Percentiles rank a stretch among this genome's conserved stretches.
Evolutionary conservation across 2,888 invertebrate genomes (phyloP).

Genomic region (Physocephala rufipes): DNA sequence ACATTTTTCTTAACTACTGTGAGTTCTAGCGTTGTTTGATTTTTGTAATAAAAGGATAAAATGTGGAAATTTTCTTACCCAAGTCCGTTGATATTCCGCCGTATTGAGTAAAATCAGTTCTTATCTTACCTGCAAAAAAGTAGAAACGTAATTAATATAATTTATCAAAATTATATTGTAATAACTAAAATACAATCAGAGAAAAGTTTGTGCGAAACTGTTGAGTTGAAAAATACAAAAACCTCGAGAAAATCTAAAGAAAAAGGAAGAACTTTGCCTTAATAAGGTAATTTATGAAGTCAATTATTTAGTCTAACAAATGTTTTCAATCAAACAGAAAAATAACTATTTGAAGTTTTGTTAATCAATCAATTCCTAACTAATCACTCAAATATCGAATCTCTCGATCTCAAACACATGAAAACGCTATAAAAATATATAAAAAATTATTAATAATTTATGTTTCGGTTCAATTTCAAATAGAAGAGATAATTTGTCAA

Average conservation of each 20-base stretch:
- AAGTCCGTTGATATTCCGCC: conserved; percentile 65
- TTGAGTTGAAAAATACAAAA: too few species aligned
- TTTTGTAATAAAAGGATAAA: conserved; percentile 48
- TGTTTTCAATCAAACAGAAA: too few species aligned
- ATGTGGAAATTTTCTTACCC: conserved; percentile 63
- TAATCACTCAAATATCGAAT: too few species aligned
- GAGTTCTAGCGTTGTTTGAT: background rate
- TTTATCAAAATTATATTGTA: background rate
- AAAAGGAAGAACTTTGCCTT: too few species aligned
- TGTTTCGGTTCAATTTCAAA: too few species aligned
- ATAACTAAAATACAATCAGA: background rate
- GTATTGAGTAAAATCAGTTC: conserved; percentile 65
- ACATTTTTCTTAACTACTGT: background rate
- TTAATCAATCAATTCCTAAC: too few species aligned
- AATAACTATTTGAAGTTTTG: too few species aligned
- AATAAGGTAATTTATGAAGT: too few species aligned
- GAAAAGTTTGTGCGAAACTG: background rate
- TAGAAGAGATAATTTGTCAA: background rate
- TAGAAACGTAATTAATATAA: background rate
- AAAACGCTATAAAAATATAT: too few species aligned
- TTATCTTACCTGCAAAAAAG: conserved; percentile 61
- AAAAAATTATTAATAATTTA: background rate
- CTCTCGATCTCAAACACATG: too few species aligned
- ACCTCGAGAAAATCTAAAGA: too few species aligned
- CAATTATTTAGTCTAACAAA: too few species aligned